A percentile compares a stretch with the other conserved stretches of the same genome.
These are phyloP conservation scores for Drosophila bocqueti DNA, from an alignment of 1,140 invertebrate species.

Conservation along the genomic window DNA sequence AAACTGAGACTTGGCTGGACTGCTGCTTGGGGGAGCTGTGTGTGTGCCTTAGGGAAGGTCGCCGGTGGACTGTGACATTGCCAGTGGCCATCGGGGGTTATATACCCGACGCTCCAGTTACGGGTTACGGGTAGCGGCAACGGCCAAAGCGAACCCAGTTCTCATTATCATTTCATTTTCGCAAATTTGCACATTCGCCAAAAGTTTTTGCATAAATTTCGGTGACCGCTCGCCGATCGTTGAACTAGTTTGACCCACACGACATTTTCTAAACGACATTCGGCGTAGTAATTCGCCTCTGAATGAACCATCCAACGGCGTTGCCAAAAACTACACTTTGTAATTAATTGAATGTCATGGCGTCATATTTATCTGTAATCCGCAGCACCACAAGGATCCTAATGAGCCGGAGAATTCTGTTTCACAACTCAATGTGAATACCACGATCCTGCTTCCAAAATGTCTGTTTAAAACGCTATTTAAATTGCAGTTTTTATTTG, in stretches of 20 bases:
- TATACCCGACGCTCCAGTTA: conserved; percentile 69
- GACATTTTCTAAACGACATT: conserved; percentile 20
- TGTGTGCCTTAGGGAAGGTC: conserved; percentile 60
- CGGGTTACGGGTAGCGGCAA: conserved; percentile 22
- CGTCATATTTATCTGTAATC: background rate
- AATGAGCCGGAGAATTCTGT: no score
- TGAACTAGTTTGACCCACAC: conserved; percentile 60
- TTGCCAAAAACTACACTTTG: background rate
- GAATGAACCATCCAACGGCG: conserved; percentile 8
- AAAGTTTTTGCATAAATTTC: conserved; percentile 70
- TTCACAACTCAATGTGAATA: no score
- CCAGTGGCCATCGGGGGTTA: conserved; percentile 52
- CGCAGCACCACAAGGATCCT: no score
- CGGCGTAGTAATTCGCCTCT: conserved; percentile 4
- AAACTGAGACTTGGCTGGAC: background rate
- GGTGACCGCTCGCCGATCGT: conserved; percentile 23
- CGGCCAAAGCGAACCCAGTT: conserved; percentile 24
- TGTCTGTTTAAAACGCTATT: background rate
- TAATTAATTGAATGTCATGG: background rate
- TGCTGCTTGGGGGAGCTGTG: conserved; percentile 1
- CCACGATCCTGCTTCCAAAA: background rate
- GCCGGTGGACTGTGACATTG: conserved; percentile 68
- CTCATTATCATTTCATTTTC: conserved; percentile 74
- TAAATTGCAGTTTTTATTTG: background rate
- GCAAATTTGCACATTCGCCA: conserved; percentile 65